These are phyloP conservation scores for Periparus ater DNA, from an alignment of 2,797 vertebrate genomes.

Conservation along the genomic window DNA sequence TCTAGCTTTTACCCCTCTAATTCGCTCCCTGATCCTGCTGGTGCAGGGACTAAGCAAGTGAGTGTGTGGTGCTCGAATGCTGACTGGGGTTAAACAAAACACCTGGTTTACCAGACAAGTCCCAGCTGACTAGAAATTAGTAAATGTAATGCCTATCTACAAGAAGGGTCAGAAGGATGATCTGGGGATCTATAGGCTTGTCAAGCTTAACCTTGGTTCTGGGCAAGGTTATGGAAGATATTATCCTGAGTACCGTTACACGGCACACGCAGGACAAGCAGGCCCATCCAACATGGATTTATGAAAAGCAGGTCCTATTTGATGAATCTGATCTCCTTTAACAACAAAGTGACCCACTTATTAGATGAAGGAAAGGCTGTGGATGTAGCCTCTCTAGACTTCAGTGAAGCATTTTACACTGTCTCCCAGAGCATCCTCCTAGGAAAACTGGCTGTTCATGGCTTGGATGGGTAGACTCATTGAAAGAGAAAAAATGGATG, in stretches of 20 bases:
- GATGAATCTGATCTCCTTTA: neutral
- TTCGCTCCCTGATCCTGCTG: neutral
- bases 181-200: neutral
- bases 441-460: neutral
- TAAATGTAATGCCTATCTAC: neutral
- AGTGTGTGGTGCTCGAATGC: neutral
- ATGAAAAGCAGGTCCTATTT: neutral
- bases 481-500: neutral
- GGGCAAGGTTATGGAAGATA: neutral
- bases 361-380: neutral
- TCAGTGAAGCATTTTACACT: neutral
- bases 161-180: neutral
- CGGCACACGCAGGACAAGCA: neutral
- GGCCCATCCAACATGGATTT: neutral
- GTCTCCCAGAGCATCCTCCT: neutral
- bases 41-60: neutral
- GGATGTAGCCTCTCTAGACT: neutral
- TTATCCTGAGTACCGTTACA: neutral
- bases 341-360: neutral
- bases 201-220: neutral
- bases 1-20: neutral
- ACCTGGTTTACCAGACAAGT: neutral
- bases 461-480: neutral
- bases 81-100: neutral
- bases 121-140: neutral